Evolutionary conservation across 2,888 invertebrate genomes (phyloP), one percentile per base, ranked within the genome.

Genomic region (Panopea generosa): DNA sequence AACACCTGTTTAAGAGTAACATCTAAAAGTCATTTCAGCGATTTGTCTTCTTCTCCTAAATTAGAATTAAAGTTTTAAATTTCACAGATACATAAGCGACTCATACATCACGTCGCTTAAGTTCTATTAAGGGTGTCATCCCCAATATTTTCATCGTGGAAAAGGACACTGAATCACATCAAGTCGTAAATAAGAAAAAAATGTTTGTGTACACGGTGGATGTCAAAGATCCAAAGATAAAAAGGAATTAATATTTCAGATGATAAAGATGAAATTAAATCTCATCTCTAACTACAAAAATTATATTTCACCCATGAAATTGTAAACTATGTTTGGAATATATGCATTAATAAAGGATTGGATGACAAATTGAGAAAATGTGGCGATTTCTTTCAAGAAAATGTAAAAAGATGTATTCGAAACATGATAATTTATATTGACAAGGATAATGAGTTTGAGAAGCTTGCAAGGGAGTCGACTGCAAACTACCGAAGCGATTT

Each of bases 11-110:
- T 60, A 33, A 40, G n/a, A 55, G 61, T 29, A 43, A 14, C 24
- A 40, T 62, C 59, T 68, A 68, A 61, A 38, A 74, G 55, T 74
- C 74, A 59, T 50, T 59, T 47, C 62, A n/a, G 24, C 63, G 57
- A 74, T 74, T 74, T 74, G 74, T 74, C 60, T 74, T 74, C 57
- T 50, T 63, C 65, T 50, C 62, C 63, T 59, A 65, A 69, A 47
- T 63, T 65, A 50, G 60, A 75, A 75, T 75, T 69, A 75, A 75
- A 75, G 60, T 69, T 40, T 69, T 60, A 22, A 49, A 75, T 75
- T 75, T 65, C 75, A 18, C 18, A 20, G n/a, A 52, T 45, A 59
- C 53, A 65, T 75, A 68, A 60, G 75, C 52, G 65, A 50, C 16
- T 60, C 49, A 69, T 75, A 75, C 65, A 75, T 75, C 75, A 75